Conservation (phyloP, 2,113 vertebrate species). For the Buteo buteo region DNA sequence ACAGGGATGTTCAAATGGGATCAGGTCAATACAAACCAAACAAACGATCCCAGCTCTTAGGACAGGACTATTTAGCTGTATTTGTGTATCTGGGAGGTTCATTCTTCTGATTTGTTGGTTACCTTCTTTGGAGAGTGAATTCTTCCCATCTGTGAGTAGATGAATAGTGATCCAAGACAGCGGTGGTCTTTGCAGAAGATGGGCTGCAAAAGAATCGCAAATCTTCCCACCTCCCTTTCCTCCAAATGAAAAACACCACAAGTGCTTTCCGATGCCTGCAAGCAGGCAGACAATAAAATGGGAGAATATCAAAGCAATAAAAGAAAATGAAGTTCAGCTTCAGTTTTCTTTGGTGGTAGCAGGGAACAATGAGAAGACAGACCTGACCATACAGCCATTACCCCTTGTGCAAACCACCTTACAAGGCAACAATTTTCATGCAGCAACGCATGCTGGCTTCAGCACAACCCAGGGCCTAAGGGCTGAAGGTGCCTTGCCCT, state of each 20-base stretch:
- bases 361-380: neutral
- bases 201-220: neutral
- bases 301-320: neutral
- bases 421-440: neutral
- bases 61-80: neutral
- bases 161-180: neutral
- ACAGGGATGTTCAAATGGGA: slow-evolving; percentile 34
- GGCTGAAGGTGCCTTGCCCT: neutral
- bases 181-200: neutral
- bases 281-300: neutral
- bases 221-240: neutral
- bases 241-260: neutral
- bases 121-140: neutral
- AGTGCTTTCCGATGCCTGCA: neutral
- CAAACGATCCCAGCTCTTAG: neutral
- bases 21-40: slow-evolving; percentile 37
- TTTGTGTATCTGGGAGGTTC: neutral
- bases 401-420: neutral
- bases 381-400: neutral
- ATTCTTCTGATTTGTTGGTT: neutral
- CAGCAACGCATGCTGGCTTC: neutral
- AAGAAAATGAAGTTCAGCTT: neutral
- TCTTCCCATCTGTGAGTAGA: neutral
- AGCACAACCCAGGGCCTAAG: neutral
- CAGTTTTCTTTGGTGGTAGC: neutral